These are phyloP conservation scores for Cephus sareptanus DNA, from an alignment of 2,888 invertebrate genomes.

Conservation along the genomic window DNA sequence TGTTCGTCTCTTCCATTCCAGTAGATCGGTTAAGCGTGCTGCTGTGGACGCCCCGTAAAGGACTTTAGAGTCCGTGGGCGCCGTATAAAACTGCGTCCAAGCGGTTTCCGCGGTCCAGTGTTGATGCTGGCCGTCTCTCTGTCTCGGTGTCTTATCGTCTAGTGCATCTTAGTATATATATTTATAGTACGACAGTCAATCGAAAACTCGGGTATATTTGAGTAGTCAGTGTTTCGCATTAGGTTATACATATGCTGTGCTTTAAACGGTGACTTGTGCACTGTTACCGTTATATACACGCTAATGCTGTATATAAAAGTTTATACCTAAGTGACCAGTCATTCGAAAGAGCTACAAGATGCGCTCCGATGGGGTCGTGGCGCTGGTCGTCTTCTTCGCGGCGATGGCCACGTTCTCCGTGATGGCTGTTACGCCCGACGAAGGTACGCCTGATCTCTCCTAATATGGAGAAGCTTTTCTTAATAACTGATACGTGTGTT, in stretches of 20 bases:
- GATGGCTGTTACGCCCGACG: slow-evolving; percentile 44
- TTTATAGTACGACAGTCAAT: neutral
- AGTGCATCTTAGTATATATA: neutral
- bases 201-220: neutral
- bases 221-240: neutral
- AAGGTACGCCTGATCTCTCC: slow-evolving; percentile 39
- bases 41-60: slow-evolving; percentile 33
- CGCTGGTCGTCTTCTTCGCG: slow-evolving; percentile 35
- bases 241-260: neutral
- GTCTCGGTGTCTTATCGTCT: slow-evolving; percentile 3
- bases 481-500: neutral
- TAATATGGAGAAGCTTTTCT: neutral
- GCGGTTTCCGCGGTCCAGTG: slow-evolving; percentile 56
- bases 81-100: slow-evolving; percentile 60
- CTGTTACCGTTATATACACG: neutral
- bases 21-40: neutral
- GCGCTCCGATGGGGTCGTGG: slow-evolving; percentile 34
- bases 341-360: slow-evolving; percentile 21
- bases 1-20: slow-evolving; percentile 16
- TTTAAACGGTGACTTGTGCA: neutral
- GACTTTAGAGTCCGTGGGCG: slow-evolving; percentile 56
- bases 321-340: neutral
- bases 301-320: neutral
- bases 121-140: slow-evolving; percentile 24
- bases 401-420: slow-evolving; percentile 42